Evolutionary conservation across 2,888 invertebrate species (phyloP).

Genomic region (Magallana nippona): DNA sequence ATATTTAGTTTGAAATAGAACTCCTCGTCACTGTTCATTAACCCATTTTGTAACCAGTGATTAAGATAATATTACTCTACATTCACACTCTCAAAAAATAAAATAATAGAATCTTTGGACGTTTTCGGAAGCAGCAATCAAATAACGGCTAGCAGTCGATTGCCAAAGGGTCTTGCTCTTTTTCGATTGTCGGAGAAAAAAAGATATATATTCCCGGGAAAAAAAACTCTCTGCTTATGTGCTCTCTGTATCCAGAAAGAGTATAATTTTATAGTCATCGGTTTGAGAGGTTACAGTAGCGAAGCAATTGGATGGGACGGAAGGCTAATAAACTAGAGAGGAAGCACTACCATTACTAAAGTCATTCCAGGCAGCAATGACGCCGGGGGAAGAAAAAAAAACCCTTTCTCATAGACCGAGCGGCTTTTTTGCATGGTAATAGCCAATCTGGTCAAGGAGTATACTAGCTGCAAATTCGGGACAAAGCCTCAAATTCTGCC

Average conservation of each 20-base stretch:
- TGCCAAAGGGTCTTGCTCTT: not conserved
- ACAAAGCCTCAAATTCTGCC: not conserved
- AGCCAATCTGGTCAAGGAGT: not conserved
- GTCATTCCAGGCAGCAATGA: not conserved
- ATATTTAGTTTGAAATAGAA: conserved; percentile 13
- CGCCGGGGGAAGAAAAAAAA: not conserved
- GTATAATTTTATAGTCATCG: conserved; percentile 35
- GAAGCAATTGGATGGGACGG: conserved; percentile 8
- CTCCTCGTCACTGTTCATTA: not conserved
- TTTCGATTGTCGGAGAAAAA: not conserved
- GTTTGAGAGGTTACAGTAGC: conserved; percentile 8
- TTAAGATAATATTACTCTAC: conserved; percentile 4
- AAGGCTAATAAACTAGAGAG: not conserved
- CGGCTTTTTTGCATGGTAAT: conserved; percentile 30
- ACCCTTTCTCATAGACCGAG: not conserved
- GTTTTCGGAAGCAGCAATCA: conserved; percentile 5
- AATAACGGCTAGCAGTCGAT: conserved; percentile 10
- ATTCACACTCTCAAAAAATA: conserved; percentile 17
- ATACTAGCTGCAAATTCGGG: conserved; percentile 1
- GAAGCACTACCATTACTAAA: not conserved
- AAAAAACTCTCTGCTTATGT: not conserved
- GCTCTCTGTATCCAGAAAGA: not conserved
- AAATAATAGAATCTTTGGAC: conserved; percentile 7
- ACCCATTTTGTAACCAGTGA: conserved; percentile 18
- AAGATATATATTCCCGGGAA: not conserved